Conservation (phyloP, 1,140 invertebrate species). For the Drosophila kikkawai region DNA sequence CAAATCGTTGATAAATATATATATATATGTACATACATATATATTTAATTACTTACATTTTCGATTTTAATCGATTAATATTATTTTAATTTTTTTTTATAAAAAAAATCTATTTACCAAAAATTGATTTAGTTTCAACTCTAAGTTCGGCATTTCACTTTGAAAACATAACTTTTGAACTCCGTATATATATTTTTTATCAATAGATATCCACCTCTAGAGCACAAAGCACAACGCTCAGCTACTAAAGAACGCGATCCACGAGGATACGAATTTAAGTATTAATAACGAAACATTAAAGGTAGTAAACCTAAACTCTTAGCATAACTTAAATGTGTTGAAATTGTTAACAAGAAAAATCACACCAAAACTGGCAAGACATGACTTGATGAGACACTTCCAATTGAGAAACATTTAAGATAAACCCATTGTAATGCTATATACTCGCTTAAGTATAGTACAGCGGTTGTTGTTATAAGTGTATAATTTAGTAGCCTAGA, state of each 20-base stretch:
- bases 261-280: neutral
- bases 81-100: too few relatives aligned
- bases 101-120: too few relatives aligned
- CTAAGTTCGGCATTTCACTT: neutral
- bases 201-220: neutral
- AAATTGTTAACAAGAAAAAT: neutral
- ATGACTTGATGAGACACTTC: neutral
- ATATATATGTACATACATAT: too few relatives aligned
- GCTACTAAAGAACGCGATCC: neutral
- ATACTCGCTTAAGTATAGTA: neutral
- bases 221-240: neutral
- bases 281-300: neutral
- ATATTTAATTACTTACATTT: too few relatives aligned
- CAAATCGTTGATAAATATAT: too few relatives aligned
- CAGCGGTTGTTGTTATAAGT: neutral
- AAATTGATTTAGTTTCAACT: too few relatives aligned
- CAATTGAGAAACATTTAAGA: neutral
- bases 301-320: neutral
- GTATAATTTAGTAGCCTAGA: neutral
- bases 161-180: neutral
- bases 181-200: too few relatives aligned
- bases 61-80: too few relatives aligned
- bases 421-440: neutral
- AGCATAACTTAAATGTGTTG: neutral
- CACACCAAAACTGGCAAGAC: neutral